A percentile compares a stretch with the other conserved stretches of the same genome.
Evolutionary conservation across 2,113 vertebrate genomes (phyloP).

Genomic region (Gymnorhina tibicen): DNA sequence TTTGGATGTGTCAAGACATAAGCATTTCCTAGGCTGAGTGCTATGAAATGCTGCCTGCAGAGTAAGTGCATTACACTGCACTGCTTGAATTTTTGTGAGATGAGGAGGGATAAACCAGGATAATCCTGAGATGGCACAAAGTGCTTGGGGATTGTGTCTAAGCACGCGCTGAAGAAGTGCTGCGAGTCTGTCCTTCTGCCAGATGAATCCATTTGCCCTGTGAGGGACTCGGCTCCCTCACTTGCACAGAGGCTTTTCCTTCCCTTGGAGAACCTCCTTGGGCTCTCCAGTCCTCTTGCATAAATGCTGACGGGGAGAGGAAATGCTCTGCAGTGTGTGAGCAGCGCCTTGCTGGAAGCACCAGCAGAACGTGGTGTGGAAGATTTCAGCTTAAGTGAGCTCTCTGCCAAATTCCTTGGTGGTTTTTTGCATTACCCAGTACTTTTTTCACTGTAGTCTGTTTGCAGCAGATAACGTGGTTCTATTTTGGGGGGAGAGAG

Average conservation of each 20-base stretch:
- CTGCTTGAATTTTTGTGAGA: background rate
- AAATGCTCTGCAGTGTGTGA: background rate
- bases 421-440: background rate
- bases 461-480: background rate
- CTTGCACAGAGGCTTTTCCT: background rate
- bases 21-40: background rate
- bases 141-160: background rate
- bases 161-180: background rate
- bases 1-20: background rate
- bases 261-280: background rate
- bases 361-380: background rate
- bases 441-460: background rate
- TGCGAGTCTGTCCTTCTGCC: background rate
- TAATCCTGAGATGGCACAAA: background rate
- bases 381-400: background rate
- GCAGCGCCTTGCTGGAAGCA: background rate
- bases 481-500: background rate
- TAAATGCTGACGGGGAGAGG: background rate
- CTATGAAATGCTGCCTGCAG: background rate
- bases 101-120: background rate
- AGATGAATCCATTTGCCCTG: background rate
- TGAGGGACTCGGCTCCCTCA: background rate
- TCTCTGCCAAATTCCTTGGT: background rate
- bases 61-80: background rate
- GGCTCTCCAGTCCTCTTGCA: background rate